Conservation (phyloP, 1,140 invertebrate genomes). For the Tetragonula clypearis region DNA sequence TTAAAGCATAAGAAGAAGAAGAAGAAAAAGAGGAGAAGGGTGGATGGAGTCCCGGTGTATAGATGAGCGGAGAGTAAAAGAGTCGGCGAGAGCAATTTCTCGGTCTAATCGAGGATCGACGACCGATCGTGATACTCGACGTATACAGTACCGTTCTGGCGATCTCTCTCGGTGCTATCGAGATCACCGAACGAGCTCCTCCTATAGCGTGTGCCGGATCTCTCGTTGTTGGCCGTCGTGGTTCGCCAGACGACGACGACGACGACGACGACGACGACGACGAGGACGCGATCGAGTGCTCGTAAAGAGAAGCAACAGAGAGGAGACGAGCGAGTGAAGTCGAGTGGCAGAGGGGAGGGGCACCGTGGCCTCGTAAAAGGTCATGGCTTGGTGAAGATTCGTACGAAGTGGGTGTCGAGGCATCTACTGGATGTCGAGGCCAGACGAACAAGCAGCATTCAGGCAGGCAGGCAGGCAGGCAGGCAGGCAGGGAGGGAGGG, state of each 20-base stretch:
- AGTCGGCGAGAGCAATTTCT: constrained; percentile 35
- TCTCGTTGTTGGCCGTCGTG: not conserved
- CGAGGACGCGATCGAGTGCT: not conserved
- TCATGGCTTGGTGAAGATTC: constrained; percentile 57
- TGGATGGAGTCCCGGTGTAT: too few relatives aligned
- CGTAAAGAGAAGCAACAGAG: constrained; percentile 7
- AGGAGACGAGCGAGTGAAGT: not conserved
- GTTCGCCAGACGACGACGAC: not conserved
- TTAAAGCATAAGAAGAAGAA: not conserved
- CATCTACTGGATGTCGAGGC: constrained; percentile 24
- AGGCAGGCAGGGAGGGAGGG: not conserved
- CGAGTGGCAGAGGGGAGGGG: constrained; percentile 8
- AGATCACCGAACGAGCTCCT: constrained; percentile 20
- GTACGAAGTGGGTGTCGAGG: constrained; percentile 55
- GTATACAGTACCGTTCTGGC: not conserved
- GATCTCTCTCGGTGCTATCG: constrained; percentile 21
- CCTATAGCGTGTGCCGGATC: not conserved
- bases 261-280: not conserved
- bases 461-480: not conserved
- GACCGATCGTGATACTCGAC: constrained; percentile 8
- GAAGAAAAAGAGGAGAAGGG: too few relatives aligned
- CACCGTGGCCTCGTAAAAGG: constrained; percentile 52
- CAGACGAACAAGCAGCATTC: constrained; percentile 18
- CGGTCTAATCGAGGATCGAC: constrained; percentile 44
- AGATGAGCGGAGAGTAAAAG: not conserved